Evolutionary conservation across 2,888 invertebrate genomes (phyloP).

Genomic region (Nephrotoma appendiculata): DNA sequence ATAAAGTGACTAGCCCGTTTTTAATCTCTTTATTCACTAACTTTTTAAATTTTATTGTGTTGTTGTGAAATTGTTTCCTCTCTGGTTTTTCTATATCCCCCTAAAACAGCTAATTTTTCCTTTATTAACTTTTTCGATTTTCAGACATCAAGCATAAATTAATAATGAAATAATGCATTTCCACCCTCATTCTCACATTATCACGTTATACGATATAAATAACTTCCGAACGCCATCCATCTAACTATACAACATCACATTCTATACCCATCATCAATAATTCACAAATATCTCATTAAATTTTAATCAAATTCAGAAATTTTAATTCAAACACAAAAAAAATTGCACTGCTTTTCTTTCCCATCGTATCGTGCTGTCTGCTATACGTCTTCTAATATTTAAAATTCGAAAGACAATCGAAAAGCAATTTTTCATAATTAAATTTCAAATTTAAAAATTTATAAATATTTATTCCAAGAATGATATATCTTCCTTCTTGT

Average conservation of each 20-base stretch:
- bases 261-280: not conserved
- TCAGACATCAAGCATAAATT: too few relatives aligned
- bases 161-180: too few relatives aligned
- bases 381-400: not conserved
- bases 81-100: too few relatives aligned
- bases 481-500: not conserved
- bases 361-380: not conserved
- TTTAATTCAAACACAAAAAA: not conserved
- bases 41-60: too few relatives aligned
- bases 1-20: too few relatives aligned
- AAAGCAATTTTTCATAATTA: not conserved
- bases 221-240: not conserved
- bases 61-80: too few relatives aligned
- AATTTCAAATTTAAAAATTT: not conserved
- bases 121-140: too few relatives aligned
- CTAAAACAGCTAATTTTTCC: too few relatives aligned
- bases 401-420: not conserved
- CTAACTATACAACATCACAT: not conserved
- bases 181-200: too few relatives aligned
- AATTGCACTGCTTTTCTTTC: not conserved
- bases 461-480: not conserved
- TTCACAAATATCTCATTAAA: not conserved
- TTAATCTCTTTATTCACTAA: too few relatives aligned
- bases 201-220: not conserved
- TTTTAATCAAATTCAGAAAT: not conserved